phyloP scores from a whole-genome alignment of 2,888 invertebrate genomes.

The Sericinus montela region DNA sequence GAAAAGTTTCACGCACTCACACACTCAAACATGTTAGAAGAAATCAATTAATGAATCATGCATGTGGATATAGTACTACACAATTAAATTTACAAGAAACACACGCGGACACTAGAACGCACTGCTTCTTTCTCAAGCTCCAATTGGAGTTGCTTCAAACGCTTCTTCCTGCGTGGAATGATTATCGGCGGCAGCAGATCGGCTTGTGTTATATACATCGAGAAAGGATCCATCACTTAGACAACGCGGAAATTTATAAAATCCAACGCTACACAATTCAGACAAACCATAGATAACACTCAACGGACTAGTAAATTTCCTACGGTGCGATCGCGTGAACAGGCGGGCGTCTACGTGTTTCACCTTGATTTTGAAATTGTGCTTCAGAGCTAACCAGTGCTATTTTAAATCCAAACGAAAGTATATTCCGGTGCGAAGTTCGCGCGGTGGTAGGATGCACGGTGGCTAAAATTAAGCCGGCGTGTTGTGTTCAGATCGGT shows the following conservation, averaged over 20 bases:
- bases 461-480: conserved; percentile 49
- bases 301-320: conserved; percentile 22
- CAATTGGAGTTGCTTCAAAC: conserved; percentile 61
- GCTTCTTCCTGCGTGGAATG: conserved; percentile 67
- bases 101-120: conserved; percentile 25
- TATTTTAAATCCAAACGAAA: conserved; percentile 72
- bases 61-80: not conserved
- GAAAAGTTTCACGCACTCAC: conserved; percentile 14
- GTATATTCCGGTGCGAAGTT: conserved; percentile 67
- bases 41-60: conserved; percentile 9
- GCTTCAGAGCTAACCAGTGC: conserved; percentile 60
- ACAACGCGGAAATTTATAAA: not conserved
- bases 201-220: conserved; percentile 65
- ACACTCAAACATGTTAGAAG: conserved; percentile 6
- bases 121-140: conserved; percentile 51
- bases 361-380: conserved; percentile 78
- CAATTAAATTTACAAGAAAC: conserved; percentile 6
- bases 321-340: conserved; percentile 44
- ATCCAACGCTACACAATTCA: not conserved
- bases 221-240: conserved; percentile 61
- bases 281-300: conserved; percentile 10
- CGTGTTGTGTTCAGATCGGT: conserved; percentile 9
- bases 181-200: conserved; percentile 65
- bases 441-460: conserved; percentile 57
- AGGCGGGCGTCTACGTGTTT: conserved; percentile 45